phyloP scores from a whole-genome alignment of 1,140 invertebrate species.

The Lasioglossum albipes region DNA sequence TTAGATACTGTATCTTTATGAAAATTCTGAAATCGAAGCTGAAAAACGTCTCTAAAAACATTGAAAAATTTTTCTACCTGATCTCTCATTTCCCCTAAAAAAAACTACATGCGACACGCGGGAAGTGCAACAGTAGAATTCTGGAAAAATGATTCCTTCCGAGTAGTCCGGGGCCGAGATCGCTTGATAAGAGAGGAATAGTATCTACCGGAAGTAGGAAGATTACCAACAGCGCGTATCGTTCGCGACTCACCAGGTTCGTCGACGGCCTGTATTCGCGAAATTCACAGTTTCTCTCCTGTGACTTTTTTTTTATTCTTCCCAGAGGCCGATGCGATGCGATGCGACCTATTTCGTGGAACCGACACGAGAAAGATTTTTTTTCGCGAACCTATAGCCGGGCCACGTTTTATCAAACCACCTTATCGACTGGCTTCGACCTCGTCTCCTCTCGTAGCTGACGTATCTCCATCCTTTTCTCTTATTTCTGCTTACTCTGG shows the following conservation, averaged over 20 bases:
- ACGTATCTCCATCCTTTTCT: neutral
- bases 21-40: no score
- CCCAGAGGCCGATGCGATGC: neutral
- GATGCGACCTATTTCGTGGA: neutral
- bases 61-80: no score
- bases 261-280: neutral
- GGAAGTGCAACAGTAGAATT: neutral
- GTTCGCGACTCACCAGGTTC: neutral
- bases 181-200: slow-evolving; percentile 18
- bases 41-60: no score
- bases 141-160: slow-evolving; percentile 13
- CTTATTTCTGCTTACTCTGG: neutral
- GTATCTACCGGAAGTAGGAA: slow-evolving; percentile 2
- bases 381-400: neutral
- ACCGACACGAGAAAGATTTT: neutral
- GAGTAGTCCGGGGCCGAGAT: neutral
- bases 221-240: slow-evolving; percentile 22
- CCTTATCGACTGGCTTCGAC: slow-evolving; percentile 18
- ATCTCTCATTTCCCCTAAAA: neutral
- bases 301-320: neutral
- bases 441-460: neutral
- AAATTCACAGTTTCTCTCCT: no score
- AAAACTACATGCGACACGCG: neutral
- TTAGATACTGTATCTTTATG: no score
- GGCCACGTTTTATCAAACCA: slow-evolving; percentile 30